Conservation (phyloP, 2,888 invertebrate genomes). For the Polyommatus icarus region DNA sequence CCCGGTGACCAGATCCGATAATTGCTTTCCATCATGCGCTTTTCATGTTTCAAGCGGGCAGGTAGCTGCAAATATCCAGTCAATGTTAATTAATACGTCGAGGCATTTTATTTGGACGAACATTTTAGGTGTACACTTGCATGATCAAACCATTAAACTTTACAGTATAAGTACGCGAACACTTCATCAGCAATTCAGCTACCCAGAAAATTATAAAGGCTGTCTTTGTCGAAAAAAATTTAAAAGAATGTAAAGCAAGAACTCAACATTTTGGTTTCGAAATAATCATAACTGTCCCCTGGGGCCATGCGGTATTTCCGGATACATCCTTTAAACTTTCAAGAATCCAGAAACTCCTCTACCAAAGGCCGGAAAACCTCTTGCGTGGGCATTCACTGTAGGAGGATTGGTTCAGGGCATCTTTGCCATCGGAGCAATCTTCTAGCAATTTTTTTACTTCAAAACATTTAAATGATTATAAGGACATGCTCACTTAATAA, state of each 20-base stretch:
- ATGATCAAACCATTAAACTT: background rate
- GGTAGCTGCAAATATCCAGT: constrained; percentile 19
- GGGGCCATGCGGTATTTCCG: background rate
- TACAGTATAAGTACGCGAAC: background rate
- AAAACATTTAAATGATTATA: background rate
- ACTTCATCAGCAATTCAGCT: background rate
- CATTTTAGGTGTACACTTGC: background rate
- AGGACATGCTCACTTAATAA: background rate
- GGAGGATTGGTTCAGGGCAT: background rate
- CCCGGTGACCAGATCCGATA: constrained; percentile 28
- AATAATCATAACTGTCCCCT: background rate
- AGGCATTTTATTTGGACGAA: constrained; percentile 8
- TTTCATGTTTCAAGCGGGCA: constrained; percentile 23
- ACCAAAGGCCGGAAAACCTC: background rate
- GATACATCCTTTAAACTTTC: background rate
- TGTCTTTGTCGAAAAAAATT: background rate
- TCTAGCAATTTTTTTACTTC: background rate
- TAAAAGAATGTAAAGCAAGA: background rate
- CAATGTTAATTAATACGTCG: constrained; percentile 24
- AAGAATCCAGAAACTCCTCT: background rate
- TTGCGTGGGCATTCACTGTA: background rate
- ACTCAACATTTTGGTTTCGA: background rate
- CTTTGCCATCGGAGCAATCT: background rate
- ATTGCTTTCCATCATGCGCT: constrained; percentile 29
- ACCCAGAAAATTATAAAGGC: background rate